Evolutionary conservation across 2,113 vertebrate species (phyloP), one percentile per base, ranked within the genome.

Genomic region (Sceloporus tristichus): DNA sequence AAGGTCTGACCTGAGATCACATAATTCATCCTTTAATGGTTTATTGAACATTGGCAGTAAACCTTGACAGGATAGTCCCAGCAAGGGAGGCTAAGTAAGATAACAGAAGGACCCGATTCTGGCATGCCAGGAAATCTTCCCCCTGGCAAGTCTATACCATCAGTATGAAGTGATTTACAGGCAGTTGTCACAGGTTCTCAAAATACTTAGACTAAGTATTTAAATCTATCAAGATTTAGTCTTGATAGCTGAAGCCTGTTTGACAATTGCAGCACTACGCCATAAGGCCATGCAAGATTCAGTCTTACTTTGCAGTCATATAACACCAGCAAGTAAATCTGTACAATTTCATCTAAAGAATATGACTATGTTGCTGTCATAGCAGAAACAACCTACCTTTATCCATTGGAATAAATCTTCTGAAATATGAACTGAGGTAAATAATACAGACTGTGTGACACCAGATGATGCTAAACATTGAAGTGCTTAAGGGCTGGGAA

Each of bases 371-470:
- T 66, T 68, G 77, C 59, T 75, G 48, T 81, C 76, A 34, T 65
- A 56, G 25, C 68, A 23, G 68, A 87, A 68, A 38, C 82, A 85
- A 40, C 56, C 56, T n/a, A 59, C 68, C 42, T 23, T 81, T 81
- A 76, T 80, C 34, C 78, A 68, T 21, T 14, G 21, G 59, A 73
- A 75, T 87, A 59, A n/a, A 70, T 76, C 70, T 65, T 84, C 86
- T 81, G 86, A 74, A 87, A 70, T 74, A 54, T n/a, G 42, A 84
- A 85, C 56, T 78, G 48, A 71, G 53, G 78, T 79, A 77, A 87
- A 76, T 66, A 85, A 87, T 85, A 59, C 82, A 84, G 56, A 75
- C 76, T 29, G 16, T 65, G 25, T 80, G 82, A 66, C 59, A n/a
- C 62, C 66, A 14, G 34, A 84, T 68, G 53, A 79, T 66, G 82